Base-by-base conservation (phyloP, 2,113 vertebrate species). In the Panthera leo region DNA sequence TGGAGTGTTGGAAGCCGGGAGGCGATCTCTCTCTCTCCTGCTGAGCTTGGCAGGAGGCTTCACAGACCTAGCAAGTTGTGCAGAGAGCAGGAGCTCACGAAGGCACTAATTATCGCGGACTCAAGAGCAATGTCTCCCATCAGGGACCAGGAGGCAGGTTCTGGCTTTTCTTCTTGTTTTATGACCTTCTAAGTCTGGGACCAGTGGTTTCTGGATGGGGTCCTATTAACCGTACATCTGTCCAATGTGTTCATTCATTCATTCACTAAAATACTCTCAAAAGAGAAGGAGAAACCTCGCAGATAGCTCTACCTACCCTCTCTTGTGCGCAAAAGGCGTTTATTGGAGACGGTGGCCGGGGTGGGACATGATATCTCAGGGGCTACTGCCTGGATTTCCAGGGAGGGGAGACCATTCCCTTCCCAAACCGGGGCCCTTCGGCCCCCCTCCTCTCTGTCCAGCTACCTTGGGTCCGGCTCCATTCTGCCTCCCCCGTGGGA, bases 251-350 rank as follows among this genome's bases (percentile, higher is more conserved):
- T 58, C 42, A 71, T 16, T 31, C 6, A 18, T 34, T 80, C n/a
- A 29, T 70, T 95, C 67, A 34, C 7, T 58, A 21, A 85, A 58
- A 53, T 73, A 23, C 27, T 67, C 89, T 63, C 58, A 9, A 61
- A 51, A 61, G 18, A 0, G 27, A 67, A 76, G 63, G 83, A 36
- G 10, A 31, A 51, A 31, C 11, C 58, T 58, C 19, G 16, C 58
- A 29, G 34, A 39, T 58, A 15, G 9, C 25, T 29, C 39, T 68
- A 16, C 34, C 45, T 29, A 14, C 45, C 36, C 48, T 51, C 7
- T 12, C 0, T 18, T 5, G 0, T 7, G 34, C 0, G 58, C 55
- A 27, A 21, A 10, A 84, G 58, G 19, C 9, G 36, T 63, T 42
- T 12, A 9, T 36, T 7, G 18, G 45, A 1, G 36, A 3, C 3